phyloP scores from a whole-genome alignment of 2,888 invertebrate genomes.

The Teleogryllus oceanicus region DNA sequence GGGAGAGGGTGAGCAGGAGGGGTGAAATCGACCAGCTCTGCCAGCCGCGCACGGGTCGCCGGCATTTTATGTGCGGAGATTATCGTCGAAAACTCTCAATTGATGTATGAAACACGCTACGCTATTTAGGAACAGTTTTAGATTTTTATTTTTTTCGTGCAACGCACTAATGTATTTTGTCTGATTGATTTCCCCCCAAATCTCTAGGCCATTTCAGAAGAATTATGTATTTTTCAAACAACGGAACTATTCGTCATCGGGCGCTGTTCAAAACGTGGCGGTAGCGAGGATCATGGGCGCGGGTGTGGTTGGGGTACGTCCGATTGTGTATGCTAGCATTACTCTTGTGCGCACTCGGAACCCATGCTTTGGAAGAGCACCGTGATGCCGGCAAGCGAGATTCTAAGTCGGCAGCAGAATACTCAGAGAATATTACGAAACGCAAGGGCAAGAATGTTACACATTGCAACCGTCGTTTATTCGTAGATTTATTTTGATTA shows the following conservation, averaged over 20 bases:
- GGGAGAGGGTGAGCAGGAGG: not conserved
- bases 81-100: not conserved
- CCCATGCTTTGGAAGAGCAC: too few relatives aligned
- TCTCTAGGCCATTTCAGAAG: not conserved
- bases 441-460: too few relatives aligned
- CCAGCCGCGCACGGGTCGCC: constrained; percentile 3
- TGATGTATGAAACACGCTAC: constrained; percentile 10
- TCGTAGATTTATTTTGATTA: too few relatives aligned
- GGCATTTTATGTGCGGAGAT: constrained; percentile 1
- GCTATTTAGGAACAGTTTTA: not conserved
- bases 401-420: too few relatives aligned
- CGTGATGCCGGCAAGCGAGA: too few relatives aligned
- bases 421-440: too few relatives aligned
- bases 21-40: not conserved
- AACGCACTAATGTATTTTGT: not conserved
- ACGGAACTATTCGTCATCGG: not conserved
- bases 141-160: not conserved
- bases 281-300: too few relatives aligned
- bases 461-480: too few relatives aligned
- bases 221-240: not conserved
- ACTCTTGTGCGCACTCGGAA: too few relatives aligned
- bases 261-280: not conserved
- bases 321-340: too few relatives aligned
- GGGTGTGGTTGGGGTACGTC: too few relatives aligned
- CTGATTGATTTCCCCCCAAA: not conserved